Conservation (phyloP, 1,140 invertebrate genomes). For the Ectropis grisescens region DNA sequence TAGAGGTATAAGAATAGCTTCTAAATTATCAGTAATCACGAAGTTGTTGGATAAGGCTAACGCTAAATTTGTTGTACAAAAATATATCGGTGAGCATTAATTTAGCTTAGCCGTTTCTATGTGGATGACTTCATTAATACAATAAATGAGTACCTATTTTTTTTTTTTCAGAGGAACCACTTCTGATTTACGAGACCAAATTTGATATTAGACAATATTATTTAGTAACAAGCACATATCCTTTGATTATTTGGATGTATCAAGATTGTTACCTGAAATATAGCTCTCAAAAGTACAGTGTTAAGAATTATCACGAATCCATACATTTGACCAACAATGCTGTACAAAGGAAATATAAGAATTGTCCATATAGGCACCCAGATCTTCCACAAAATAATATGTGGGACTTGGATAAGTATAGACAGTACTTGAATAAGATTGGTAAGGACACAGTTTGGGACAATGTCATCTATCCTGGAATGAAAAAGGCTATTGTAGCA, state of each 20-base stretch:
- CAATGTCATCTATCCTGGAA: slow-evolving; percentile 85
- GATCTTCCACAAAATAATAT: slow-evolving; percentile 85
- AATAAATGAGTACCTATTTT: too few species aligned
- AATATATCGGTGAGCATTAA: slow-evolving; percentile 86
- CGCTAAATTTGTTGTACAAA: slow-evolving; percentile 87
- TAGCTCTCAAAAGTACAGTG: slow-evolving; percentile 88
- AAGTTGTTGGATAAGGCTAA: slow-evolving; percentile 69
- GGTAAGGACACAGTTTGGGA: slow-evolving; percentile 70
- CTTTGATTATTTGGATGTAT: slow-evolving; percentile 91
- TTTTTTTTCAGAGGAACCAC: slow-evolving; percentile 77
- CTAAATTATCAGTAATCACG: slow-evolving; percentile 75
- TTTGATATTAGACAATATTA: slow-evolving; percentile 95
- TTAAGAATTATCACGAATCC: slow-evolving; percentile 87
- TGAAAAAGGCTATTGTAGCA: slow-evolving; percentile 86
- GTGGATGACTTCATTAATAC: too few species aligned
- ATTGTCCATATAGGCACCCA: slow-evolving; percentile 71
- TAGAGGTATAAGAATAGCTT: slow-evolving; percentile 80
- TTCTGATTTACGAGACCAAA: slow-evolving; percentile 91
- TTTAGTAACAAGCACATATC: slow-evolving; percentile 83
- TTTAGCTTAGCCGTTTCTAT: neutral
- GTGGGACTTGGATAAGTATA: slow-evolving; percentile 88
- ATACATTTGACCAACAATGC: slow-evolving; percentile 95
- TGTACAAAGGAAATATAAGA: slow-evolving; percentile 88
- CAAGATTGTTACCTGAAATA: slow-evolving; percentile 90
- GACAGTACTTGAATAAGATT: slow-evolving; percentile 74